Evolutionary conservation across 2,888 invertebrate species (phyloP), one percentile per base, ranked within the genome.

Genomic region (Ryuthela nishihirai): DNA sequence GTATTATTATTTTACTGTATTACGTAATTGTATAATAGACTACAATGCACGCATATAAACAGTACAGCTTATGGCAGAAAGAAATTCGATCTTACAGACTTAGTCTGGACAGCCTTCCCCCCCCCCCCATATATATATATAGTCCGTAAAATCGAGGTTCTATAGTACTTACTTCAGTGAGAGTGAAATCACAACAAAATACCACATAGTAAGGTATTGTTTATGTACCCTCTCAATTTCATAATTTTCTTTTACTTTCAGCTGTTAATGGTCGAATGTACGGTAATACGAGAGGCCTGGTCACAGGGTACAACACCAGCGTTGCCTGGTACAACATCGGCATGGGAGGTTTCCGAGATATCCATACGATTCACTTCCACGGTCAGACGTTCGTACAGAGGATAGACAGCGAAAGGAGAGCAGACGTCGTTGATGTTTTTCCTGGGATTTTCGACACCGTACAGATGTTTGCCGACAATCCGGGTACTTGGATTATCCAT

Each of bases 361-460:
- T 65, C 0, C 65, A 65, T 45, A 64, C 65, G 1, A 64, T 61
- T 9, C 65, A 65, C 38, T 64, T 65, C 29, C 65, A 65, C 40
- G 65, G 65, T 23, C 53, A 64, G 21, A 63, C 63, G 2, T 62
- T 66, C 49, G 36, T 64, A n/a, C 48, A 45, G 12, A 39, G 60
- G 5, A 44, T 53, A 7, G 48, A 58, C 21, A 46, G 46, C 2
- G 60, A 65, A 15, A 67, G 68, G 18, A 45, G 62, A 54, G 38
- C 65, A 1, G 72, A 72, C 46, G 71, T 71, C 4, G 54, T 70
- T 2, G 70, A 70, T 18, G 67, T 71, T 21, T 69, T 69, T 25
- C 71, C 71, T 2, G 71, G 69, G 9, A 67, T 68, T 6, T 69
- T 69, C 44, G 68, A 69, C 15, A 67, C 69, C 5, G 60, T 64